phyloP scores from a whole-genome alignment of 2,113 vertebrate species.

The western clawed frog (Xenopus tropicalis) region UCB_Xtro_10.0 CM004448.2:41945501-41946000 shows the following conservation, averaged over 20 bases:
- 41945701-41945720: too few species aligned
- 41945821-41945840: constrained; percentile 29
- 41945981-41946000: neutral
- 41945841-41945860: constrained; percentile 31
- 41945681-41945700: too few species aligned
- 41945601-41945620: too few species aligned
- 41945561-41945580: too few species aligned
- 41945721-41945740: neutral
- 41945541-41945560: too few species aligned
- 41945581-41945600: too few species aligned
- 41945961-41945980: neutral
- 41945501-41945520: too few species aligned
- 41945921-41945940: neutral
- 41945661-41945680: too few species aligned
- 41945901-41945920: constrained; percentile 4
- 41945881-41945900: constrained; percentile 32
- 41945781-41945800: constrained; percentile 26
- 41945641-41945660: too few species aligned
- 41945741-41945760: neutral
- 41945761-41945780: constrained; percentile 13
- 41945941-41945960: neutral
- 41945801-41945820: constrained; percentile 17
- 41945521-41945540: too few species aligned
- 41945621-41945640: too few species aligned
- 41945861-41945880: constrained; percentile 26